These are phyloP conservation scores for Drosophila incognita DNA, from an alignment of 2,888 invertebrate genomes.

Conservation along the genomic window DNA sequence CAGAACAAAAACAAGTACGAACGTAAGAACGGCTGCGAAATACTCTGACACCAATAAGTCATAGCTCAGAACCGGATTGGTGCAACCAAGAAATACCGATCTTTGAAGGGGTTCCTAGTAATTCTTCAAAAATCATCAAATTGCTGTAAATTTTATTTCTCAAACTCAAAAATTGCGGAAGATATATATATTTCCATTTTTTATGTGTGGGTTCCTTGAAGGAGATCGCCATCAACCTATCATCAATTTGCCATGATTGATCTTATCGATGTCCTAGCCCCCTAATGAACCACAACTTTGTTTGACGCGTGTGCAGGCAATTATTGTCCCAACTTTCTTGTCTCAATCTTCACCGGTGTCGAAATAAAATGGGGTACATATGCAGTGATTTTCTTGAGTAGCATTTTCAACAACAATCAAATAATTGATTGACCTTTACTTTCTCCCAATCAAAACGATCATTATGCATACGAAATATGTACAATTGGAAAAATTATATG, in stretches of 20 bases:
- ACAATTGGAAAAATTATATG: conserved; percentile 12
- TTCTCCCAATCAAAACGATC: not conserved
- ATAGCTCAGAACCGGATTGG: not conserved
- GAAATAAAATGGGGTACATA: not conserved
- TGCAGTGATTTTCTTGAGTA: not conserved
- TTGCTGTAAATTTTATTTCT: not conserved
- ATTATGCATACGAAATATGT: not conserved
- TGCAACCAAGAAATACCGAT: not conserved
- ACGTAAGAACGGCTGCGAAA: not conserved
- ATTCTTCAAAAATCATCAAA: not conserved
- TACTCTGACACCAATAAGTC: not conserved
- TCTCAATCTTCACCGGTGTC: not conserved
- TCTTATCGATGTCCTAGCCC: not conserved
- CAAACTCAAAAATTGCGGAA: not conserved
- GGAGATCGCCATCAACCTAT: not conserved
- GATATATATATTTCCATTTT: not conserved
- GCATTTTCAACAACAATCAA: not conserved
- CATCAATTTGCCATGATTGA: not conserved
- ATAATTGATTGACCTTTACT: conserved; percentile 12
- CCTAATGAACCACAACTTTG: not conserved
- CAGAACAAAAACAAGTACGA: not conserved
- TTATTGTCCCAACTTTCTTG: not conserved
- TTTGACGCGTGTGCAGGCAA: not conserved
- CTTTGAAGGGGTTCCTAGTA: not conserved
- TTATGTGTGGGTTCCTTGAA: not conserved